Evolutionary conservation across 2,113 vertebrate genomes (phyloP).

Genomic region (Ophthalmolycus amberensis): DNA sequence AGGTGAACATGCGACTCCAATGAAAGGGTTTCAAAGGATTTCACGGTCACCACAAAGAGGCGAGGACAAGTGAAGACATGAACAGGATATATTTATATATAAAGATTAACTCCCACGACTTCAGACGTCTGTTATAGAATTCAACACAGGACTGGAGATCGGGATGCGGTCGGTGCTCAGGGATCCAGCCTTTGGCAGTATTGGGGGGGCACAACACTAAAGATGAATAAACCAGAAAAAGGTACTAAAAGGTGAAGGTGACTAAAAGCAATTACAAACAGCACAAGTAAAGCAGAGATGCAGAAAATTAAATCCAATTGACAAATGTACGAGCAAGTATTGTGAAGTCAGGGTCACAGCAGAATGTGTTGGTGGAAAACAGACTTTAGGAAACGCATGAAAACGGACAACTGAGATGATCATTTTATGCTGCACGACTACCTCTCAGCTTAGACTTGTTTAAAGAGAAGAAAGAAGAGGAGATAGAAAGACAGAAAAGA

Average conservation of each 20-base stretch:
- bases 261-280: not conserved
- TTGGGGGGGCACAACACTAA: not conserved
- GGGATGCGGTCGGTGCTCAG: not conserved
- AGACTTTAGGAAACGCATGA: not conserved
- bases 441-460: not conserved
- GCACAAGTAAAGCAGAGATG: not conserved
- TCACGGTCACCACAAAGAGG: not conserved
- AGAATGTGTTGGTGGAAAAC: not conserved
- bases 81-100: not conserved
- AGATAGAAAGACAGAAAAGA: not conserved
- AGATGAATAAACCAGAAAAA: not conserved
- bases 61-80: not conserved
- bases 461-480: not conserved
- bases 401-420: not conserved
- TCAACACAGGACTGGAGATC: not conserved
- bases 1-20: constrained; percentile 1
- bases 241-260: not conserved
- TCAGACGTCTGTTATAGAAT: not conserved
- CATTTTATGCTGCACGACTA: not conserved
- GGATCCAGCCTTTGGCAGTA: not conserved
- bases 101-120: not conserved
- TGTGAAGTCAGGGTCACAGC: not conserved
- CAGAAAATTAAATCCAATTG: not conserved
- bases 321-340: not conserved
- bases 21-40: not conserved